These are phyloP conservation scores for Apis dorsata DNA, from an alignment of 1,140 invertebrate species.

Conservation along the genomic window DNA sequence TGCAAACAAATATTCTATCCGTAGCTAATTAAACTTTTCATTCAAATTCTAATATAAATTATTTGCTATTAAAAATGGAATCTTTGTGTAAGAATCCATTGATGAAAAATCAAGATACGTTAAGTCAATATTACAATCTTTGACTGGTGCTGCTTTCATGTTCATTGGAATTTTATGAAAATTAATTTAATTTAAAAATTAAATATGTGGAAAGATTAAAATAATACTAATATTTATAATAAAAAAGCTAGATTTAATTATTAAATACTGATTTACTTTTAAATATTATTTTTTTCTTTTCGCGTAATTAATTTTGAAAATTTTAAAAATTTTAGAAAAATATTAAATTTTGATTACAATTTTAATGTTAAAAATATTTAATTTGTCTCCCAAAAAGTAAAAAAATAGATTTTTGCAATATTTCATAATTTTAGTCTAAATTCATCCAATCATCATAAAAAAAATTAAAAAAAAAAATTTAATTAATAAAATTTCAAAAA, in stretches of 20 bases:
- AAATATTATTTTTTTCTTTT: background rate
- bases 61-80: background rate
- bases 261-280: background rate
- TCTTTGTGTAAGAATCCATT: background rate
- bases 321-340: background rate
- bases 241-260: background rate
- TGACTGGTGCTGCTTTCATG: background rate
- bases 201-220: too few relatives aligned
- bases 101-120: background rate
- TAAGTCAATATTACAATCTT: slow-evolving; percentile 22
- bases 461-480: too few relatives aligned
- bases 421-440: too few relatives aligned
- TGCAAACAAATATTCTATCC: slow-evolving; percentile 8
- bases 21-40: background rate
- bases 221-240: too few relatives aligned
- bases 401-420: too few relatives aligned
- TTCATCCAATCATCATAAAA: too few relatives aligned
- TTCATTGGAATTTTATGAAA: too few relatives aligned
- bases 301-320: background rate
- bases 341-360: too few relatives aligned
- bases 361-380: too few relatives aligned
- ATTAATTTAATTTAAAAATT: too few relatives aligned
- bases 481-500: too few relatives aligned
- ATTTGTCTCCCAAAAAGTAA: too few relatives aligned
- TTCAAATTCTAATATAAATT: background rate